Evolutionary conservation across 2,888 invertebrate genomes (phyloP).

Genomic region (Brenthis daphne): DNA sequence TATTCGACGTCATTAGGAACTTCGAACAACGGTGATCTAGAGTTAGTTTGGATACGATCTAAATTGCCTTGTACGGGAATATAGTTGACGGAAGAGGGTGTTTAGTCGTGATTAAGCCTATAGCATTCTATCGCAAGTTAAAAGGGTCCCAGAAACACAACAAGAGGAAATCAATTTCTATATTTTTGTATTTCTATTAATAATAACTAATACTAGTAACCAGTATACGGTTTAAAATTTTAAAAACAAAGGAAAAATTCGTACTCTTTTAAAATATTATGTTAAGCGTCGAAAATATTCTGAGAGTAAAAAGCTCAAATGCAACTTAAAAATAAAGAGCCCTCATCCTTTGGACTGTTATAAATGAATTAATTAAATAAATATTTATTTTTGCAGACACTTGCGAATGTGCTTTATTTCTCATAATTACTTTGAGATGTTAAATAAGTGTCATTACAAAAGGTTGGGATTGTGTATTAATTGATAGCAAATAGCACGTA

Average conservation of each 20-base stretch:
- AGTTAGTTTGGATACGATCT: slow-evolving; percentile 31
- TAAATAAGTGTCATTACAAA: slow-evolving; percentile 34
- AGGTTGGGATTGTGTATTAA: slow-evolving; percentile 38
- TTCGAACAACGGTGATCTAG: slow-evolving; percentile 33
- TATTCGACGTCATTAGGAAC: slow-evolving; percentile 29
- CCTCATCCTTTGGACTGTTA: too few species aligned
- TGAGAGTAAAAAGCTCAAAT: neutral
- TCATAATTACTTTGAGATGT: slow-evolving; percentile 31
- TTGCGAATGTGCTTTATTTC: slow-evolving; percentile 4
- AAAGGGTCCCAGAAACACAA: slow-evolving; percentile 20
- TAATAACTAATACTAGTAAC: too few species aligned
- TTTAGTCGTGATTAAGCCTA: slow-evolving; percentile 24
- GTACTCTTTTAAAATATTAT: neutral
- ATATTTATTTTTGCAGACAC: neutral
- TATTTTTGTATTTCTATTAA: too few species aligned
- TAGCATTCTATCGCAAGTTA: slow-evolving; percentile 28
- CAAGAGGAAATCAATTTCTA: slow-evolving; percentile 3
- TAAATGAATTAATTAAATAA: slow-evolving; percentile 6
- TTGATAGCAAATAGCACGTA: slow-evolving; percentile 41
- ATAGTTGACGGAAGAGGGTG: slow-evolving; percentile 25
- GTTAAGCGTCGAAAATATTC: neutral
- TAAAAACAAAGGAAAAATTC: neutral
- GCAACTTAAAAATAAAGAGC: neutral
- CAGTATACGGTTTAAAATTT: too few species aligned
- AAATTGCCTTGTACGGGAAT: slow-evolving; percentile 36